A percentile compares a stretch with the other conserved stretches of the same genome.
These are phyloP conservation scores for Potorous gilbertii DNA, from an alignment of 2,797 vertebrate species.

Conservation along the genomic window DNA sequence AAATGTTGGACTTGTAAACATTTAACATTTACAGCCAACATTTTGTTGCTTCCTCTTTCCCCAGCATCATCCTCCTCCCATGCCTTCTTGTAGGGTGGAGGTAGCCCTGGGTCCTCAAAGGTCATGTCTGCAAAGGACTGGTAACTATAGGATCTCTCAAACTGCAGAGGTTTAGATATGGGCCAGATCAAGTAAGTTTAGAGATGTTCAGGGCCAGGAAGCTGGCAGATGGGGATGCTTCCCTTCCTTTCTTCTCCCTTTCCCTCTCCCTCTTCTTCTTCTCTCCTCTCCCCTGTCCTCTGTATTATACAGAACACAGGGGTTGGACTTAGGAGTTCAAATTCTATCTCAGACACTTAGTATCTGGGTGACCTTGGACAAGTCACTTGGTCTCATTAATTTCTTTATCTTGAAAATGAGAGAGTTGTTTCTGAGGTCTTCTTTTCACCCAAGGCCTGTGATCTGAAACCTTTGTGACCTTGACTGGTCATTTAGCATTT, in stretches of 20 bases:
- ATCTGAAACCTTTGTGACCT: background rate
- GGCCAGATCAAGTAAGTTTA: background rate
- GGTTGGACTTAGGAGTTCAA: background rate
- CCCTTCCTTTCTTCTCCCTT: background rate
- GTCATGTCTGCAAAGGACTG: background rate
- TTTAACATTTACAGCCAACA: conserved; percentile 40
- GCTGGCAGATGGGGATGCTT: background rate
- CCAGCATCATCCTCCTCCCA: accelerated
- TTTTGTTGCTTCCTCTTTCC: conserved; percentile 34
- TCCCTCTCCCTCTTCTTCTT: background rate
- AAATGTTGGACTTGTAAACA: conserved; percentile 28
- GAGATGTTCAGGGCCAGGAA: background rate
- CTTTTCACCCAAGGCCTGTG: background rate
- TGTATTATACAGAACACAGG: background rate
- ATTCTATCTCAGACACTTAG: background rate
- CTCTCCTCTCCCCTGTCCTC: background rate
- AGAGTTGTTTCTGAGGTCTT: background rate
- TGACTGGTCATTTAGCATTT: background rate
- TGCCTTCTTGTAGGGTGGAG: background rate
- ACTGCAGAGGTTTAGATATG: background rate
- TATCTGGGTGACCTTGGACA: background rate
- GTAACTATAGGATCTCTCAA: background rate
- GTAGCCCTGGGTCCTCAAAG: background rate
- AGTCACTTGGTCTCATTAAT: background rate
- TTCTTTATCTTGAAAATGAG: background rate